phyloP scores from a whole-genome alignment of 2,113 vertebrate species.

The Seriola dumerili region DNA sequence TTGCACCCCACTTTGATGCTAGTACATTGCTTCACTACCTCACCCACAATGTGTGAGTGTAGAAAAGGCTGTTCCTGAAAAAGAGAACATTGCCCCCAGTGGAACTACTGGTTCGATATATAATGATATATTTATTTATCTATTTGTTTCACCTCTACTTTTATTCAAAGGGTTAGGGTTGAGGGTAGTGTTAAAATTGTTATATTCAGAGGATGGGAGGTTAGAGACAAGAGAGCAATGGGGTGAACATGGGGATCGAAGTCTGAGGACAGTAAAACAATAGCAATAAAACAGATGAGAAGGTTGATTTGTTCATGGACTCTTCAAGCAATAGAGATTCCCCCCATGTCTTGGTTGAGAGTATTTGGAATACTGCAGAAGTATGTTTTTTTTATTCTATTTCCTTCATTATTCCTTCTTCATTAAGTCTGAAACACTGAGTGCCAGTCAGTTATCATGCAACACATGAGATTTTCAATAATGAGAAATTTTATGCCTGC shows the following conservation, averaged over 20 bases:
- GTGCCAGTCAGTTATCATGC: slow-evolving; percentile 48
- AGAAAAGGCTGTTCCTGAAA: not conserved
- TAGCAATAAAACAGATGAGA: slow-evolving; percentile 24
- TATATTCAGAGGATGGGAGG: not conserved
- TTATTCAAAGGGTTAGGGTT: too few relatives aligned
- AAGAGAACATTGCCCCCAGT: not conserved
- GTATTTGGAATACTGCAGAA: slow-evolving; percentile 15
- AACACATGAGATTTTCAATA: slow-evolving; percentile 60
- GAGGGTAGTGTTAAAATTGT: not conserved
- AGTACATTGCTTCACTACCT: not conserved
- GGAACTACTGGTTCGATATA: not conserved
- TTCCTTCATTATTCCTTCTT: slow-evolving; percentile 55
- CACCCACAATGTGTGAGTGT: not conserved
- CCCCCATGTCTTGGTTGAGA: slow-evolving; percentile 19
- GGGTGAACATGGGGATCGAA: not conserved
- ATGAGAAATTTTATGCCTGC: slow-evolving; percentile 62
- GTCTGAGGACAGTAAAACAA: not conserved
- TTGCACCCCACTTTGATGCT: too few relatives aligned
- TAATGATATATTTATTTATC: not conserved
- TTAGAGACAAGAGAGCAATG: slow-evolving; percentile 6
- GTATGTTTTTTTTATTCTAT: slow-evolving; percentile 41
- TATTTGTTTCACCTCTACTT: not conserved
- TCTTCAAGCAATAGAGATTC: slow-evolving; percentile 37
- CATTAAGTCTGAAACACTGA: slow-evolving; percentile 39
- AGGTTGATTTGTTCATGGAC: slow-evolving; percentile 5